A percentile compares a stretch with the other conserved stretches of the same genome.
These are phyloP conservation scores for Scylla paramamosain DNA, from an alignment of 1,140 invertebrate species.

Conservation along the genomic window DNA sequence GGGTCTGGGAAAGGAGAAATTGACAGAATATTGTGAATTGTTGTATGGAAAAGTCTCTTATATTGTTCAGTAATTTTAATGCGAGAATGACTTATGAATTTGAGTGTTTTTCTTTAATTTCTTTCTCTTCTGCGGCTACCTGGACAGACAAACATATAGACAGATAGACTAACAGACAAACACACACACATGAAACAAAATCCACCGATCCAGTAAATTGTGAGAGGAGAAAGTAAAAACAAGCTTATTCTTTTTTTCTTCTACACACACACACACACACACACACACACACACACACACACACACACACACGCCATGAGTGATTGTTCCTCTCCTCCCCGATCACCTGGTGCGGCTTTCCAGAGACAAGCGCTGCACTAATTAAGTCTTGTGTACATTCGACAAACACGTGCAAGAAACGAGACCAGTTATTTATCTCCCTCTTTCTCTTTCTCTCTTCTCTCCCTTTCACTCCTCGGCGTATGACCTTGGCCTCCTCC, in stretches of 20 bases:
- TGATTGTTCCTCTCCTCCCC: neutral
- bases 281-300: conserved; percentile 2
- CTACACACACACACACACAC: neutral
- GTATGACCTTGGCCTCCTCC: neutral
- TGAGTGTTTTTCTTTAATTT: too few relatives aligned
- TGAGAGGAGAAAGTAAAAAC: neutral
- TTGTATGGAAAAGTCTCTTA: too few relatives aligned
- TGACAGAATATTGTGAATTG: too few relatives aligned
- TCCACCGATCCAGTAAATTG: neutral
- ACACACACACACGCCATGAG: neutral
- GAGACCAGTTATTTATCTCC: neutral
- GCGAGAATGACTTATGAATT: too few relatives aligned
- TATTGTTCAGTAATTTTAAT: too few relatives aligned
- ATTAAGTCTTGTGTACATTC: conserved; percentile 10
- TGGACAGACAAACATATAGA: too few relatives aligned
- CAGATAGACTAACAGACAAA: too few relatives aligned
- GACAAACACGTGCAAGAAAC: neutral
- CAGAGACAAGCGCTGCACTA: neutral
- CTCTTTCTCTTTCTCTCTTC: conserved; percentile 21
- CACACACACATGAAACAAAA: neutral
- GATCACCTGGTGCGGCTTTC: neutral
- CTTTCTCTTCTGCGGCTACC: too few relatives aligned
- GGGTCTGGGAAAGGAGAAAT: too few relatives aligned
- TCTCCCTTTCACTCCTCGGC: neutral
- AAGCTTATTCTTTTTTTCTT: neutral